Percentiles rank a stretch among this genome's conserved stretches.
Conservation (phyloP, 2,888 invertebrate species). For the Cephus sareptanus region DNA sequence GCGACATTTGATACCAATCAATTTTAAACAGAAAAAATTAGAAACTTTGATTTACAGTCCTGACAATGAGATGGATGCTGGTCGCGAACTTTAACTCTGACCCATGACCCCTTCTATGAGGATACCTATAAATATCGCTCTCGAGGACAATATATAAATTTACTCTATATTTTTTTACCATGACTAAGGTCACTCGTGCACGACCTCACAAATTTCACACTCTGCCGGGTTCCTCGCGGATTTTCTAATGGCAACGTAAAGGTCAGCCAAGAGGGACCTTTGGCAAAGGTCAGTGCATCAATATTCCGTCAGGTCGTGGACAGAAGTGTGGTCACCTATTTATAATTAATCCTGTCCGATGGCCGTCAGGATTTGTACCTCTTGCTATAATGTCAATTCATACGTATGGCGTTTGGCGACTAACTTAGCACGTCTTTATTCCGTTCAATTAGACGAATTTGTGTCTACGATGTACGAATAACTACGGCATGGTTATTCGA, state of each 20-base stretch:
- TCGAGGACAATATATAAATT: background rate
- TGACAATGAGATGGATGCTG: background rate
- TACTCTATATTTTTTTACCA: background rate
- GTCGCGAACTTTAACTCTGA: background rate
- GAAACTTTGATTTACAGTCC: background rate
- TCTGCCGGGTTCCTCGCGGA: slow-evolving; percentile 17
- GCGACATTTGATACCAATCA: background rate
- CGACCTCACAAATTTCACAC: slow-evolving; percentile 31
- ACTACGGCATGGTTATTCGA: background rate
- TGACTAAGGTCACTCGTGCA: slow-evolving; percentile 26
- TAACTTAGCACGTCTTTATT: background rate
- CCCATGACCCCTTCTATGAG: background rate
- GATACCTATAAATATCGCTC: background rate
- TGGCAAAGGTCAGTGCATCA: background rate
- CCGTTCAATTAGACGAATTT: background rate
- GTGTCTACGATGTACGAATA: background rate
- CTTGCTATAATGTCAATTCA: background rate
- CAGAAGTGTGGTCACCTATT: background rate
- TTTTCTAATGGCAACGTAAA: background rate
- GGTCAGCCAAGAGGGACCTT: background rate
- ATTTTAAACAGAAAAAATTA: background rate
- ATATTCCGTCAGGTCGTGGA: background rate
- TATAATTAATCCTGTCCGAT: background rate
- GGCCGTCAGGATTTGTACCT: background rate
- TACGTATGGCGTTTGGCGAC: background rate